Evolutionary conservation across 2,888 invertebrate genomes (phyloP), one percentile per base, ranked within the genome.

Genomic region (Alcis repandata): DNA sequence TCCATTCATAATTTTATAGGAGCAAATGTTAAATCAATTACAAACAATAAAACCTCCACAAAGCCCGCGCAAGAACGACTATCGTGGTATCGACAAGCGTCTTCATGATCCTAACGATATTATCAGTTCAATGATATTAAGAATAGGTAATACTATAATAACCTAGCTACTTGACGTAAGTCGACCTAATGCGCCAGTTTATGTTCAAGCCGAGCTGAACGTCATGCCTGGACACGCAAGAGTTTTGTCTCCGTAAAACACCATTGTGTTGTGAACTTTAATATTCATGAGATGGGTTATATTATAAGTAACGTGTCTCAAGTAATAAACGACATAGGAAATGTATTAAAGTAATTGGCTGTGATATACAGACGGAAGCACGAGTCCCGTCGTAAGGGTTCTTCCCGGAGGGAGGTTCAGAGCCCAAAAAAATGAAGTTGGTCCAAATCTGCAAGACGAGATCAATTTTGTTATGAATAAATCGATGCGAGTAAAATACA

Each of bases 221-320:
- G 48, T 63, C 63, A 57, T 52, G 56, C 19, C 54, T 40, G 64
- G 54, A 52, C 68, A 66, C 71, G 71, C 69, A 49, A 61, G 52
- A 56, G 48, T 41, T 49, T 56, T 57, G 56, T 63, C 66, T 57
- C 49, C 48, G 17, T 33, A 48, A 36, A 33, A 59, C 59, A 27
- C 67, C 52, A 71, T 71, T 67, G 67, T 67, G 52, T 61, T 48
- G 45, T n/a, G 0, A 10, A 6, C 22, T 48, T 66, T 15, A 66
- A 66, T 66, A 66, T 66, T 66, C 61, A 66, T 66, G 27, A 66
- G 65, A n/a, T 17, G 9, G 36, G 41, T 45, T 65, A 27, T 41
- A 33, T 45, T 65, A 27, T 41, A 33, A 36, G 40, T 33, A 3
- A 41, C 11, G 36, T 51, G 59, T 15, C 59, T 20, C 43, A 51